Evolutionary conservation across 2,797 vertebrate species (phyloP).

Genomic region (Cuculus canorus): DNA sequence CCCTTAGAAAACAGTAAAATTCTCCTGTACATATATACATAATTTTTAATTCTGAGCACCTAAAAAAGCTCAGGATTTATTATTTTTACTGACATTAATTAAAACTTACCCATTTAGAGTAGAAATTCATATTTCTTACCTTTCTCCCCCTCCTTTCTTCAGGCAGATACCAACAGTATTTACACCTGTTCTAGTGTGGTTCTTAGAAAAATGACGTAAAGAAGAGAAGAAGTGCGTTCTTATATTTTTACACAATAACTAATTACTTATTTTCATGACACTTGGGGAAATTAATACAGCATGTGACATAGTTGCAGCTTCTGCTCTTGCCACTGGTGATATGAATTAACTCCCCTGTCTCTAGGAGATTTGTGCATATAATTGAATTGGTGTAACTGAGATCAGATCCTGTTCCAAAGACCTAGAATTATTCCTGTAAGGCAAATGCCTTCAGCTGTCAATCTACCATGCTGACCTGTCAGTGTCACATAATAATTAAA

Average conservation of each 20-base stretch:
- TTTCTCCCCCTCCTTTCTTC: neutral
- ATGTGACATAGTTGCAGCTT: neutral
- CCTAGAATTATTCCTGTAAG: constrained; percentile 31
- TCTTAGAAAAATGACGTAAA: neutral
- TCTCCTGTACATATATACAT: neutral
- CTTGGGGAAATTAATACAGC: neutral
- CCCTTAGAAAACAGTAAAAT: neutral
- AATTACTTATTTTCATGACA: neutral
- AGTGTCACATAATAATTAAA: constrained; percentile 74
- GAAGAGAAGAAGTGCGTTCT: neutral
- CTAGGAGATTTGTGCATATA: neutral
- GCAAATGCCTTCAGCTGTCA: constrained; percentile 62
- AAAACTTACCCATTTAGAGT: neutral
- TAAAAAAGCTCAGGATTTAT: neutral
- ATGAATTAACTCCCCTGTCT: neutral
- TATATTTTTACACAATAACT: neutral
- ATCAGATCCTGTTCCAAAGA: constrained; percentile 6
- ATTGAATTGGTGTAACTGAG: neutral
- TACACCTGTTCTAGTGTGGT: neutral
- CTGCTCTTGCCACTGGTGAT: neutral
- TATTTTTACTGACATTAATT: neutral
- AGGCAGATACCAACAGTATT: neutral
- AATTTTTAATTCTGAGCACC: neutral
- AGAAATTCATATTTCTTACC: neutral
- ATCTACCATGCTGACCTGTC: constrained; percentile 60